Base-by-base conservation (phyloP, 2,888 invertebrate genomes). In the Galerucella pusilla region DNA sequence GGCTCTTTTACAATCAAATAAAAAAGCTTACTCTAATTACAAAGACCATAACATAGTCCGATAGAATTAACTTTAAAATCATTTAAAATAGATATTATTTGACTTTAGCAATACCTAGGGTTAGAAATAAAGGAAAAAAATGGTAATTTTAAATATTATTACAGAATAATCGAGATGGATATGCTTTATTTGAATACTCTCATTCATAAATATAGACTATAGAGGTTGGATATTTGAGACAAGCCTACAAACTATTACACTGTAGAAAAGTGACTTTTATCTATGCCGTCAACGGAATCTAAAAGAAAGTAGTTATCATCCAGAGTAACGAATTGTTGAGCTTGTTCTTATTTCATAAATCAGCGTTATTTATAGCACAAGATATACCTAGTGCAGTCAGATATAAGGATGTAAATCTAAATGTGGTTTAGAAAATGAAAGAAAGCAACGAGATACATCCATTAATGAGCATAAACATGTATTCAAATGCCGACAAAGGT, bases 381-480 rank as follows among this genome's bases (percentile, higher is more conserved):
- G 70, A 76, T 75, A 74, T 46, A 57, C 57, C 20, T 20, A 74
- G 20, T 68, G 74, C 61, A 75, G 74, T 75, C 76, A 67, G 71
- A 74, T 77, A 75, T 75, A 77, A 72, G 73, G 75, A 77, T 73
- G 63, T 67, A 42, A 61, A 68, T 68, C 71, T 71, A 75, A 71
- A 77, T 76, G 79, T 75, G 75, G 78, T 75, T 75, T 74, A 74
- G 78, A 77, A 78, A 75, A 72, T 69, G 71, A 66, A 74, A 76
- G 74, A 78, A 74, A 72, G 79, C 68, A 73, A 75, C 75, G 73
- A 76, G 67, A 76, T 75, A 77, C 77, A 70, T 77, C 77, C 79
- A 79, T 81, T 82, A 82, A 82, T 81, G 83, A 82, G 82, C 82
- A 81, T 82, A 82, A 85, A 83, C 83, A 84, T 80, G 78, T 82